A percentile compares a stretch with the other conserved stretches of the same genome.
Evolutionary conservation across 2,113 vertebrate species (phyloP).

Genomic region (Mesitornis unicolor): DNA sequence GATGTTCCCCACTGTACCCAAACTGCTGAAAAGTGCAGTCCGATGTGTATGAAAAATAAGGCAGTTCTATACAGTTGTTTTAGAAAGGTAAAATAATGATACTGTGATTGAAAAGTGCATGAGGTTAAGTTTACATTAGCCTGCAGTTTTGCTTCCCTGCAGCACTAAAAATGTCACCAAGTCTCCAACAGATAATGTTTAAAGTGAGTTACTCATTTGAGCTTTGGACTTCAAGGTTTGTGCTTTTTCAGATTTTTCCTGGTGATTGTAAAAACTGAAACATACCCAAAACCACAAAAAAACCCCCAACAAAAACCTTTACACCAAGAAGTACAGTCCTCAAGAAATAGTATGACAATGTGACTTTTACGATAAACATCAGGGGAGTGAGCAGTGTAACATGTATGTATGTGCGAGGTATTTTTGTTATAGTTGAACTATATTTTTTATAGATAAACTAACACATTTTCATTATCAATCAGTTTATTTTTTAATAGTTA

Average conservation of each 20-base stretch:
- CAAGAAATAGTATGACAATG: neutral
- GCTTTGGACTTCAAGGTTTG: neutral
- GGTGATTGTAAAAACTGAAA: neutral
- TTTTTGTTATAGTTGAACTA: neutral
- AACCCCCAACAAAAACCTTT: neutral
- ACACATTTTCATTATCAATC: neutral
- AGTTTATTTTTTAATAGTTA: neutral
- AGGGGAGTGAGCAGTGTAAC: rapidly evolving
- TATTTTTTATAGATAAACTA: neutral
- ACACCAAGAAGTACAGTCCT: neutral
- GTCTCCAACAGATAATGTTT: neutral
- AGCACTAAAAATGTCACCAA: neutral
- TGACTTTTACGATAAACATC: neutral
- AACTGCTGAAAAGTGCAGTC: neutral
- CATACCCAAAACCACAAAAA: neutral
- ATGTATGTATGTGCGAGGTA: too few relatives aligned
- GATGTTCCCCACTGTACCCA: neutral
- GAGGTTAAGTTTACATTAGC: neutral
- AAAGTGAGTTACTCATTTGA: neutral
- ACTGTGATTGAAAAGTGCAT: neutral
- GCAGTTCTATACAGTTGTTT: neutral
- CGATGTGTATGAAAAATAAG: neutral
- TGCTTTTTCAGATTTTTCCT: neutral
- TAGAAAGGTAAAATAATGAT: neutral
- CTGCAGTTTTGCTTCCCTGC: neutral